Conservation (phyloP, 2,888 invertebrate species). For the Dynastes maya region DNA sequence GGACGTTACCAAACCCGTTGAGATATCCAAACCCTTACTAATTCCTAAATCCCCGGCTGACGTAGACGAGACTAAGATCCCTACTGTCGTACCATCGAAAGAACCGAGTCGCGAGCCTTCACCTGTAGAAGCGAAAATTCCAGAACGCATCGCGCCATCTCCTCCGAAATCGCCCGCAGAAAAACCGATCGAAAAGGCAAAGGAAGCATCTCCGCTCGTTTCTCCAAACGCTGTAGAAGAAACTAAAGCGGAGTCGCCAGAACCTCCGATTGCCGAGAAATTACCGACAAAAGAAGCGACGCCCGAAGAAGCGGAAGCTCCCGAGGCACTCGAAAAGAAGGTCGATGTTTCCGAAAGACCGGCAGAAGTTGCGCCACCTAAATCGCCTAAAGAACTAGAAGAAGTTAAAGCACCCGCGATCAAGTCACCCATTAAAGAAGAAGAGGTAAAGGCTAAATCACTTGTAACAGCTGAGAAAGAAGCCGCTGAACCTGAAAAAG, state of each 20-base stretch:
- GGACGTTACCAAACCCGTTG: no score
- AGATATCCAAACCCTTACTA: no score
- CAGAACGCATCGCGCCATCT: not conserved
- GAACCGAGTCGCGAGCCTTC: not conserved
- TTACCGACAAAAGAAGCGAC: not conserved
- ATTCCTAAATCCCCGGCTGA: no score
- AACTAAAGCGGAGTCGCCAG: not conserved
- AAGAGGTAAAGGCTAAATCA: constrained; percentile 24
- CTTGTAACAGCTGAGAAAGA: not conserved
- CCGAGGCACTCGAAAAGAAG: not conserved
- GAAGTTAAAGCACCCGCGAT: not conserved
- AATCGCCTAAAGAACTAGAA: constrained; percentile 4
- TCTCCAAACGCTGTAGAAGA: not conserved
- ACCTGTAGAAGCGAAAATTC: constrained; percentile 6
- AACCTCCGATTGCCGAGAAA: constrained; percentile 10
- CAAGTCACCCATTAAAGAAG: not conserved
- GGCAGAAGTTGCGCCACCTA: not conserved
- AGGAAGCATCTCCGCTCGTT: not conserved
- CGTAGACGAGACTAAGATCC: no score
- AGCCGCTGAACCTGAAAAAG: not conserved
- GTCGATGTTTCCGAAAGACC: no score
- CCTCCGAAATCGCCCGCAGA: constrained; percentile 10
- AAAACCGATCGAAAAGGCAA: not conserved
- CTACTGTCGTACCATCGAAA: no score
- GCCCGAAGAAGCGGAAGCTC: not conserved